A percentile compares a stretch with the other conserved stretches of the same genome.
Conservation (phyloP, 2,888 invertebrate genomes). For the Protonemura montana region DNA sequence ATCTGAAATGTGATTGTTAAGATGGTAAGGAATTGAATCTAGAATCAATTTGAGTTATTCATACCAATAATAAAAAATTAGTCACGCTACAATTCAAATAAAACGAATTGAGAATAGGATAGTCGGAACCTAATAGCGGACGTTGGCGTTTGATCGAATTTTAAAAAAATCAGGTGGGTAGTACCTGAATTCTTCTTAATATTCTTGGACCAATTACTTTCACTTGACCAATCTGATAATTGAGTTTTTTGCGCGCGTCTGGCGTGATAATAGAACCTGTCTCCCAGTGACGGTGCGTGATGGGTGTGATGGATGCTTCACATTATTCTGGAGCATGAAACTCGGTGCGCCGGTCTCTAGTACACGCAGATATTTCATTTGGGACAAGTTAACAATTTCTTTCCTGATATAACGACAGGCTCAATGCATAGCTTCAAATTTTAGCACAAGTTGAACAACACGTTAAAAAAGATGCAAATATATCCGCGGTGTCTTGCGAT, state of each 20-base stretch:
- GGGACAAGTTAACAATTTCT: neutral
- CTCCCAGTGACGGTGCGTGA: neutral
- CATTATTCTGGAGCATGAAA: neutral
- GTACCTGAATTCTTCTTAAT: neutral
- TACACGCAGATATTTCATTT: neutral
- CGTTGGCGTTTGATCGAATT: neutral
- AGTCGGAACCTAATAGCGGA: neutral
- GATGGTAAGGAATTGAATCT: too few relatives aligned
- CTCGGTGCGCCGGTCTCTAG: neutral
- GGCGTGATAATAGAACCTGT: conserved; percentile 1
- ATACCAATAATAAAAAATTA: too few relatives aligned
- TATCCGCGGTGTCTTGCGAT: neutral
- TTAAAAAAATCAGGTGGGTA: neutral
- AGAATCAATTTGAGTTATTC: too few relatives aligned
- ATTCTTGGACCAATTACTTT: neutral
- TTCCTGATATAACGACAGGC: neutral
- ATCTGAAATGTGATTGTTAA: neutral
- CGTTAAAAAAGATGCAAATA: too few relatives aligned
- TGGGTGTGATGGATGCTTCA: neutral
- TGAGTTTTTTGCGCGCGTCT: neutral
- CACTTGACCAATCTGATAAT: neutral
- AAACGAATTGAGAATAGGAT: too few relatives aligned
- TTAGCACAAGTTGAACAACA: neutral
- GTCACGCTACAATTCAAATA: too few relatives aligned
- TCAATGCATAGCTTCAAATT: neutral